These are phyloP conservation scores for Drosophila ironensis DNA, from an alignment of 1,140 invertebrate species.

Conservation along the genomic window DNA sequence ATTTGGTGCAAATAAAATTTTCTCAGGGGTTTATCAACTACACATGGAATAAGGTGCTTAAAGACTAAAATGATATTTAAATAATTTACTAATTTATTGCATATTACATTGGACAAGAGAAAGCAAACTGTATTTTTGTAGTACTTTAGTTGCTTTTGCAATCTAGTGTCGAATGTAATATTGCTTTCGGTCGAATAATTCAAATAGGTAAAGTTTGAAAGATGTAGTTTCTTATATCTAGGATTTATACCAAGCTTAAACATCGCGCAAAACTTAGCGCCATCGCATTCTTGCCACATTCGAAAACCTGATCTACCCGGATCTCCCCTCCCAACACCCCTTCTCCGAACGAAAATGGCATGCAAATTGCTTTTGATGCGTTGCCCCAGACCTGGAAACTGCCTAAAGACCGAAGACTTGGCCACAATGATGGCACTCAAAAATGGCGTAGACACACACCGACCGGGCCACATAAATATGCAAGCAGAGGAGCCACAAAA, in stretches of 20 bases:
- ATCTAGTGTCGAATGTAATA: too few relatives aligned
- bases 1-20: not conserved
- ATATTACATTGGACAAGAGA: too few relatives aligned
- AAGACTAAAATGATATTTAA: not conserved
- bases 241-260: conserved; percentile 38
- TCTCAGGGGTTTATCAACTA: not conserved
- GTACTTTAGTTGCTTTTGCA: too few relatives aligned
- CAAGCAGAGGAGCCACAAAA: conserved; percentile 40
- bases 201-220: too few relatives aligned
- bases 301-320: conserved; percentile 54
- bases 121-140: too few relatives aligned
- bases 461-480: conserved; percentile 66
- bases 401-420: conserved; percentile 4
- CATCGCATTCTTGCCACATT: conserved; percentile 55
- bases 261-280: conserved; percentile 51
- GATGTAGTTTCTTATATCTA: conserved; percentile 12
- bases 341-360: conserved; percentile 64
- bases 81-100: not conserved
- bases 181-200: too few relatives aligned
- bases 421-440: conserved; percentile 73
- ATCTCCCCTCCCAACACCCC: not conserved
- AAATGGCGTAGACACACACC: conserved; percentile 66
- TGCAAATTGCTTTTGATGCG: conserved; percentile 80
- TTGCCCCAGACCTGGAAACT: conserved; percentile 39
- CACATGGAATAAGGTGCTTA: too few relatives aligned